Base-by-base conservation (phyloP, 2,113 vertebrate genomes). In the Dolichotis patagonum region DNA sequence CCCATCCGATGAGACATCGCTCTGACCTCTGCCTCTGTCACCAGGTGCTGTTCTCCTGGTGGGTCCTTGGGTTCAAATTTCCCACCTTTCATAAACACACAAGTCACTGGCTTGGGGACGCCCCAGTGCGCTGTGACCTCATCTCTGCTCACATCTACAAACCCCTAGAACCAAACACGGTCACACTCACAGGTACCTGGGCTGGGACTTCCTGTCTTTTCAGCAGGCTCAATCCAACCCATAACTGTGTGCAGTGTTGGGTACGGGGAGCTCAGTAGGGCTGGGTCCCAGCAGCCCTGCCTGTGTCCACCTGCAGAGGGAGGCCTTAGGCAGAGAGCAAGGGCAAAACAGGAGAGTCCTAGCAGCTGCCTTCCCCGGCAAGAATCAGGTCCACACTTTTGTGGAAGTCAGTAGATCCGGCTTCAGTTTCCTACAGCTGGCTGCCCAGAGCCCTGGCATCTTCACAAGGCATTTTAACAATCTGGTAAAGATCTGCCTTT, bases 271-370 rank as follows among this genome's bases (percentile, higher is more conserved):
- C 35, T 75, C 67, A 16, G 0, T 17, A 60, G 26, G 7, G 5
- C 60, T 43, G 49, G 17, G 67, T 88, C n/a, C 67, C 56, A 49
- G 81, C 16, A 95, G 83, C 38, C 58, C 92, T 94, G 22, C 95
- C 63, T 16, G 10, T 16, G 11, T 24, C 71, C 85, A n/a, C 84
- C 96, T 88, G 95, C 89, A 97, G 88, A 94, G 85, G 92, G 96
- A 95, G 85, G 67, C 81, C 43, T 94, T 62, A 84, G 92, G 92
- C 80, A 85, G 63, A 88, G 32, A 96, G 30, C 77, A 77, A 46
- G 58, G 71, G 30, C 7, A 28, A 67, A 46, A 91, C 71, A 41
- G 38, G 52, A 77, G 58, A 17, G 17, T 52, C 75, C 32, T 11
- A 1, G 38, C 20, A 60, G 62, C 46, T 32, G 1, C 35, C 7